phyloP scores from a whole-genome alignment of 2,113 vertebrate genomes.

The Saimiri boliviensis region DNA sequence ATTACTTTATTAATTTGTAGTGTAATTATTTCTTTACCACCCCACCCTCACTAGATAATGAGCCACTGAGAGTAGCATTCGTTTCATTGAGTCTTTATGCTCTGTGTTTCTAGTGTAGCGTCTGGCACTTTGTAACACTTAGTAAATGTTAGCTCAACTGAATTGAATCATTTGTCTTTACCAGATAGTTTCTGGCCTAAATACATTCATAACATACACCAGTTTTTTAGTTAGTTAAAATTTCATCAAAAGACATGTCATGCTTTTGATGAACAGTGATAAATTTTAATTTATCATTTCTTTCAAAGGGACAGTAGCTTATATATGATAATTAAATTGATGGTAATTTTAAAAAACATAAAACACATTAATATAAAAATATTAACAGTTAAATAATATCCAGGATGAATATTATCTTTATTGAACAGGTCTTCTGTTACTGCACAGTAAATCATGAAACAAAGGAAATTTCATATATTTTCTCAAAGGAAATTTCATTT shows the following conservation, averaged over 20 bases:
- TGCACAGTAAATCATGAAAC: not conserved
- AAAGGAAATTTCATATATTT: not conserved
- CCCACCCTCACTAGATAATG: not conserved
- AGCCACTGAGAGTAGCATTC: not conserved
- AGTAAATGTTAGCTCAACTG: not conserved
- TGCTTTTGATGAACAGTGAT: not conserved
- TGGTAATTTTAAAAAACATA: not conserved
- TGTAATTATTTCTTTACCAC: not conserved
- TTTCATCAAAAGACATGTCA: not conserved
- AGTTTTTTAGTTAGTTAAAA: not conserved
- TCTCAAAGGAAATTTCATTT: not conserved
- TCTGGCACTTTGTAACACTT: not conserved
- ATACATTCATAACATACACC: not conserved
- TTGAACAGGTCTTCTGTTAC: not conserved
- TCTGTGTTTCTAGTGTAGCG: not conserved
- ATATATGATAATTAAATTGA: not conserved
- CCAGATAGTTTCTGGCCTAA: not conserved
- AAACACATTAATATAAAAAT: not conserved
- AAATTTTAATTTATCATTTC: not conserved
- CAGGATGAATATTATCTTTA: not conserved
- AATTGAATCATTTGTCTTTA: not conserved
- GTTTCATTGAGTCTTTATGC: not conserved
- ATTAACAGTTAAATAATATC: not conserved
- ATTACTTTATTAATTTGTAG: not conserved
- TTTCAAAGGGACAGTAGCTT: not conserved